Evolutionary conservation across 2,113 vertebrate species (phyloP).

Genomic region (Chrysochloris asiatica): DNA sequence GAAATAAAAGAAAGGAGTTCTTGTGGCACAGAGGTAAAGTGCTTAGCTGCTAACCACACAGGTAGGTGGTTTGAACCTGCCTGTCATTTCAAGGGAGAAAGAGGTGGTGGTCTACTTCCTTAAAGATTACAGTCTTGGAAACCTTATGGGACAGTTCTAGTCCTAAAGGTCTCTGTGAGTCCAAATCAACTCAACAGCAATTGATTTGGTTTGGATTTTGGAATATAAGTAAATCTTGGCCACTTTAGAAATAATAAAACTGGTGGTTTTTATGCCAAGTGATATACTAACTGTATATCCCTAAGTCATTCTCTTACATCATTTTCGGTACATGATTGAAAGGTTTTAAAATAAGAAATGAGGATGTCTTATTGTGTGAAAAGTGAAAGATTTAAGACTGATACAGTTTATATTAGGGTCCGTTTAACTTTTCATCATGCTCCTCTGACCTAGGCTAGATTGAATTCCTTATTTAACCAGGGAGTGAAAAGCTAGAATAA

Average conservation of each 20-base stretch:
- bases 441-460: slow-evolving; percentile 35
- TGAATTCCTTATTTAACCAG: slow-evolving; percentile 58
- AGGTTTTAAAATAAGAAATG: slow-evolving; percentile 45
- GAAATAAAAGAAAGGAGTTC: neutral
- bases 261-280: slow-evolving; percentile 26
- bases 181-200: neutral
- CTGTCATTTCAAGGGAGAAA: neutral
- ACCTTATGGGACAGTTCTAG: neutral
- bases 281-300: slow-evolving; percentile 27
- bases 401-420: slow-evolving; percentile 16
- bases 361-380: neutral
- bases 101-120: neutral
- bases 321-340: slow-evolving; percentile 11
- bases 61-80: neutral
- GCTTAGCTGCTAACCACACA: neutral
- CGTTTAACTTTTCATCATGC: slow-evolving; percentile 44
- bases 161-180: neutral
- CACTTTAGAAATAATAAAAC: slow-evolving; percentile 27
- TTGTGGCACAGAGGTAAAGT: neutral
- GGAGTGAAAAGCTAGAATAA: neutral
- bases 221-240: slow-evolving; percentile 14
- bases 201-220: neutral
- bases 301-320: slow-evolving; percentile 24
- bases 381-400: slow-evolving; percentile 17
- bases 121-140: neutral